Percentiles rank a stretch among this genome's conserved stretches.
These are phyloP conservation scores for Dichetophora obliterata DNA, from an alignment of 2,888 invertebrate species.

Conservation along the genomic window DNA sequence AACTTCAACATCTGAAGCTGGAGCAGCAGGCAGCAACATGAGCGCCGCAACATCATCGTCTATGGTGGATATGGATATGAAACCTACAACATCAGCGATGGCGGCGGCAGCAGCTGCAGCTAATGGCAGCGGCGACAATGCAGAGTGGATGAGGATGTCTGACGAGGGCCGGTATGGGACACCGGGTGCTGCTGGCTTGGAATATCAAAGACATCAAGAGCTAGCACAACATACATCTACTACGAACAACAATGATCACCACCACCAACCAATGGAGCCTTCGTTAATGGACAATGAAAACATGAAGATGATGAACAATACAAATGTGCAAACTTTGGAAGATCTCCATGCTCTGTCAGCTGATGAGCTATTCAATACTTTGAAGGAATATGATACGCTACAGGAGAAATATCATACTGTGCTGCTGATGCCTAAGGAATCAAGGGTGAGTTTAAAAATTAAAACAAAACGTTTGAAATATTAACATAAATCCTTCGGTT, in stretches of 20 bases:
- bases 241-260: slow-evolving; percentile 53
- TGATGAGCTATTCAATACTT: slow-evolving; percentile 72
- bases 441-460: slow-evolving; percentile 71
- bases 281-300: slow-evolving; percentile 60
- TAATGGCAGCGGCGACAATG: slow-evolving; percentile 57
- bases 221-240: slow-evolving; percentile 56
- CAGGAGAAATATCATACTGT: slow-evolving; percentile 81
- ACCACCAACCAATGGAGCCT: slow-evolving; percentile 59
- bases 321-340: slow-evolving; percentile 57
- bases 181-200: slow-evolving; percentile 75
- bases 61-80: slow-evolving; percentile 34
- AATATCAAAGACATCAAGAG: slow-evolving; percentile 67
- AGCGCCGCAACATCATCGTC: slow-evolving; percentile 23
- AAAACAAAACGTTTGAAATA: neutral
- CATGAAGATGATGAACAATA: slow-evolving; percentile 53
- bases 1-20: slow-evolving; percentile 41
- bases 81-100: slow-evolving; percentile 49
- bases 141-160: slow-evolving; percentile 69
- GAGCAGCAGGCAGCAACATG: slow-evolving; percentile 47
- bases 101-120: slow-evolving; percentile 55
- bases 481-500: neutral
- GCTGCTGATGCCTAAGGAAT: slow-evolving; percentile 75
- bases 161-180: slow-evolving; percentile 74
- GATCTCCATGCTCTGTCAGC: slow-evolving; percentile 62
- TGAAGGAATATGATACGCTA: slow-evolving; percentile 78